phyloP scores from a whole-genome alignment of 2,888 invertebrate genomes.

The Aporophyla lueneburgensis region DNA sequence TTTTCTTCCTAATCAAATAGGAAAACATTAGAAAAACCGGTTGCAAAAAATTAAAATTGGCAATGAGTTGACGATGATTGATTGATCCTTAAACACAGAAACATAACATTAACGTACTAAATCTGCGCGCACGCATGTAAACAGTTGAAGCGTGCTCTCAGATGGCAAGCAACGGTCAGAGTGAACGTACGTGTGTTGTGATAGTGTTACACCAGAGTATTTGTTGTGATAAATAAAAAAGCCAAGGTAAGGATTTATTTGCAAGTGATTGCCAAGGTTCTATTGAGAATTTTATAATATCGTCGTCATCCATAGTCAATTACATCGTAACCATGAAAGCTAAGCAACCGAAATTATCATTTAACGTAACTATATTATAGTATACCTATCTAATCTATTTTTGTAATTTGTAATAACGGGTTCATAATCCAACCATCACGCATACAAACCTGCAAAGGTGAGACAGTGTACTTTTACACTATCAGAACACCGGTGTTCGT shows the following conservation, averaged over 20 bases:
- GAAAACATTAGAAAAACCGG: constrained; percentile 13
- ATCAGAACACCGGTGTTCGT: neutral
- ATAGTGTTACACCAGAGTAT: constrained; percentile 31
- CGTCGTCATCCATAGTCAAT: neutral
- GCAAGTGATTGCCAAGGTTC: constrained; percentile 39
- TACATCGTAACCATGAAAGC: constrained; percentile 19
- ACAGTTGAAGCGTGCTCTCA: constrained; percentile 43
- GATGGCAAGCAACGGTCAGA: constrained; percentile 52
- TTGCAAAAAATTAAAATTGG: neutral
- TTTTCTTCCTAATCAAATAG: constrained; percentile 4
- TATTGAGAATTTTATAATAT: constrained; percentile 1
- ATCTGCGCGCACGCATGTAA: constrained; percentile 48
- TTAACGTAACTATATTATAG: neutral
- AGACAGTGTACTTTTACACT: neutral
- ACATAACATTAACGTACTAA: constrained; percentile 18
- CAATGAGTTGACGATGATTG: constrained; percentile 19
- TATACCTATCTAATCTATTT: neutral
- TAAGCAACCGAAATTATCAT: constrained; percentile 11
- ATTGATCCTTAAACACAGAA: constrained; percentile 20
- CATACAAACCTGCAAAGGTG: neutral
- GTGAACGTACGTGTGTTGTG: constrained; percentile 62
- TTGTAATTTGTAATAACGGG: constrained; percentile 14
- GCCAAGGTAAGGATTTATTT: constrained; percentile 62
- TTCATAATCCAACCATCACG: constrained; percentile 7
- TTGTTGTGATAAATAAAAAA: constrained; percentile 53